phyloP scores from a whole-genome alignment of 2,797 vertebrate species.

The Pteronotus mesoamericanus region DNA sequence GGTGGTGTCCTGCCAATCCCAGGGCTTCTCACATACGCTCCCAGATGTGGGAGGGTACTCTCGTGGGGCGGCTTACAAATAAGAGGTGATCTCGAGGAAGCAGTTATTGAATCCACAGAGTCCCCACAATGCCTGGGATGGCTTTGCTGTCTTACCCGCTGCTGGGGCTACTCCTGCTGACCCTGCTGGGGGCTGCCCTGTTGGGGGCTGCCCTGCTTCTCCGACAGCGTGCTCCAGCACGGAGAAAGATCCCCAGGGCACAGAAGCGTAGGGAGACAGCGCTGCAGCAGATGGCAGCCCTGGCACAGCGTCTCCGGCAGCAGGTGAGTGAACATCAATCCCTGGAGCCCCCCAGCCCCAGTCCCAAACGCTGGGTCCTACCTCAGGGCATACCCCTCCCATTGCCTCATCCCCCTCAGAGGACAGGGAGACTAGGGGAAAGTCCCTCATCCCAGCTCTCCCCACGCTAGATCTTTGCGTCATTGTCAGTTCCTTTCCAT shows the following conservation, averaged over 20 bases:
- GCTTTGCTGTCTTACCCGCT: background rate
- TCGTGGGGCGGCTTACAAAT: background rate
- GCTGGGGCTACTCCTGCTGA: background rate
- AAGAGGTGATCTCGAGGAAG: background rate
- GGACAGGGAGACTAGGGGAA: background rate
- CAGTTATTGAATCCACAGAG: background rate
- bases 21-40: background rate
- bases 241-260: conserved; percentile 34
- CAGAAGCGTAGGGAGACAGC: background rate
- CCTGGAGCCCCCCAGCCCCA: background rate
- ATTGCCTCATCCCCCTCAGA: background rate
- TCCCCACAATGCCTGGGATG: background rate
- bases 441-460: background rate
- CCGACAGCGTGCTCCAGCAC: background rate
- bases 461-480: background rate
- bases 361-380: background rate
- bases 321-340: background rate
- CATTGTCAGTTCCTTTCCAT: background rate
- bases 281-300: conserved; percentile 32
- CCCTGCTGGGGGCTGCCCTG: background rate
- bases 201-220: background rate
- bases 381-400: background rate
- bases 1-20: background rate
- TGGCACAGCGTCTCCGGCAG: background rate
- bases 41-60: background rate